These are phyloP conservation scores for Notocelia uddmanniana DNA, from an alignment of 2,888 invertebrate genomes.

Conservation along the genomic window DNA sequence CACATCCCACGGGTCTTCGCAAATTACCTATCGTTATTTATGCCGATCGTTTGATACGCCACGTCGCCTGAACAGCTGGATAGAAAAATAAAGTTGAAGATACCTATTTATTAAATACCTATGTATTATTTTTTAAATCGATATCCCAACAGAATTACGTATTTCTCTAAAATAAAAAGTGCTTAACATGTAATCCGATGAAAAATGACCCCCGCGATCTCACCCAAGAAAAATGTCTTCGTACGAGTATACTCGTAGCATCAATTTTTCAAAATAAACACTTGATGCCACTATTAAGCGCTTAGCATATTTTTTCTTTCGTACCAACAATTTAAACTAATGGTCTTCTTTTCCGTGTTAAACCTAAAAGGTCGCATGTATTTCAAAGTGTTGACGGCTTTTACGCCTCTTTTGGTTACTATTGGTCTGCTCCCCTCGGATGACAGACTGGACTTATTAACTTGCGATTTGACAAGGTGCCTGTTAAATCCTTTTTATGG, in stretches of 20 bases:
- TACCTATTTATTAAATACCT: conserved; percentile 29
- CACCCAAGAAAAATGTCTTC: conserved; percentile 28
- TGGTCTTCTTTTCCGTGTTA: conserved; percentile 52
- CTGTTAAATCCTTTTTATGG: conserved; percentile 49
- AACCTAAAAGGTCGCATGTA: conserved; percentile 36
- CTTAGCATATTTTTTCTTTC: conserved; percentile 53
- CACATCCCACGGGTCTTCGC: conserved; percentile 68
- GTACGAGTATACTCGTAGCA: no score
- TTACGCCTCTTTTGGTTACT: conserved; percentile 6
- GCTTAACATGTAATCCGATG: background rate
- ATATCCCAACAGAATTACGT: background rate
- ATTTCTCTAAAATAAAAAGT: no score
- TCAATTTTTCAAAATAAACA: conserved; percentile 46
- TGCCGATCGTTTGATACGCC: conserved; percentile 50
- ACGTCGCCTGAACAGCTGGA: conserved; percentile 63
- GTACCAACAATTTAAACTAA: conserved; percentile 67
- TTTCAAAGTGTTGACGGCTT: background rate
- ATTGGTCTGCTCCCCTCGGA: conserved; percentile 20
- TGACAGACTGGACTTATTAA: conserved; percentile 62
- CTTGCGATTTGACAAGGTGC: conserved; percentile 58
- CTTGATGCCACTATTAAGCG: conserved; percentile 45
- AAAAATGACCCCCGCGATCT: conserved; percentile 4
- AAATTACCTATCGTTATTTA: conserved; percentile 75
- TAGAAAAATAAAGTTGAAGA: conserved; percentile 60
- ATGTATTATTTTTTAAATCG: background rate